Evolutionary conservation across 2,113 vertebrate genomes (phyloP).

Genomic region (Malurus melanocephalus): DNA sequence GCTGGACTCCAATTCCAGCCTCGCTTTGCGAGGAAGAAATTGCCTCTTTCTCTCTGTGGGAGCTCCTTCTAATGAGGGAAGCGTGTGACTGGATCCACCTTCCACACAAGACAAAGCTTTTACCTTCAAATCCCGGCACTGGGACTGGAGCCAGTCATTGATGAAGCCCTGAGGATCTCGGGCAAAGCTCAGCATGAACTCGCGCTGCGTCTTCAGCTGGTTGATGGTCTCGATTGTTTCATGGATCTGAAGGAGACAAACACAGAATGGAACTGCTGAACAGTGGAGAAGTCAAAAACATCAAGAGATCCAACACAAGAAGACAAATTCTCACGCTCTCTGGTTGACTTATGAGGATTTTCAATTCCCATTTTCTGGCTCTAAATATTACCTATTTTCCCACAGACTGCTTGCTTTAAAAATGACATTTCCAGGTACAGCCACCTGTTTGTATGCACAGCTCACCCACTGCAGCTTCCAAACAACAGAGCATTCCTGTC

Average conservation of each 20-base stretch:
- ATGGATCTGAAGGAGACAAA: conserved; percentile 82
- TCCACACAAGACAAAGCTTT: conserved; percentile 8
- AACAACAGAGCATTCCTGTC: background rate
- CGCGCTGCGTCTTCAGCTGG: conserved; percentile 97
- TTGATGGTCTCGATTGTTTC: conserved; percentile 99
- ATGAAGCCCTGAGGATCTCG: conserved; percentile 98
- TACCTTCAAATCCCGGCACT: conserved; percentile 97
- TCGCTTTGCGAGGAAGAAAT: background rate
- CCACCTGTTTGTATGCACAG: fast-evolving
- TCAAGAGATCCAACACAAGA: background rate
- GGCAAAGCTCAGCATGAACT: conserved; percentile 98
- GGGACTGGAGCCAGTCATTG: conserved; percentile 98
- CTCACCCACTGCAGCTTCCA: background rate
- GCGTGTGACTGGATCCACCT: background rate
- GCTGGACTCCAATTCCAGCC: background rate
- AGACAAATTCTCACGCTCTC: background rate
- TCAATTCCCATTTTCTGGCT: background rate
- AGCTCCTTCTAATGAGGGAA: conserved; percentile 9
- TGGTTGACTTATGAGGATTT: background rate
- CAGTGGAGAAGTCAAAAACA: background rate
- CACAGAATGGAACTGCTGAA: background rate
- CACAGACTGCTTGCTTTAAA: background rate
- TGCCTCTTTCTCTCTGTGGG: background rate
- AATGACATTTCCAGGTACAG: background rate
- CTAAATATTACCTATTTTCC: background rate